Evolutionary conservation across 2,797 vertebrate species (phyloP), one percentile per base, ranked within the genome.

Genomic region (Centropyge bicolor): DNA sequence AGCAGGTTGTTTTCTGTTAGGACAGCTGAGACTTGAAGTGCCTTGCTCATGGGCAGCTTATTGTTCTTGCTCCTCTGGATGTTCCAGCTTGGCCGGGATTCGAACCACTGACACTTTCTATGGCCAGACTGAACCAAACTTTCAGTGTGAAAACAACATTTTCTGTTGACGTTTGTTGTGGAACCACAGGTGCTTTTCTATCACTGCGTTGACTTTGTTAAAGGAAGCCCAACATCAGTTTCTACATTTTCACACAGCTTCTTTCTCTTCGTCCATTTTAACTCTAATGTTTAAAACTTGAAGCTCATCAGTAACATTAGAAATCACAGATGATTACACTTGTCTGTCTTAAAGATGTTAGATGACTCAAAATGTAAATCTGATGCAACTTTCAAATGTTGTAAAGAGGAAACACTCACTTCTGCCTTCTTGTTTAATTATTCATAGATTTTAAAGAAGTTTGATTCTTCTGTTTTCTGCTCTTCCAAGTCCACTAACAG

Each of bases 181-280:
- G 48, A 67, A 22, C 76, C 40, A 70, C n/a, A 2, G n/a, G 60
- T 71, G 49, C 31, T 52, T 6, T 61, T 55, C 0, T 31, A 24
- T 5, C 0, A 27, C n/a, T 4, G 19, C 12, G 48, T 35, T 22
- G 8, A 17, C 4, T 48, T 55, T 9, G 13, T 51, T 31, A 11
- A 38, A 48, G 16, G 27, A 9, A 52, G 35, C 8, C 5, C 17
- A 31, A 41, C 20, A 24, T 51, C 1, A 13, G 3, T 49, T 41
- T n/a, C 0, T 27, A 9, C 12, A 19, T 19, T 57, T 48, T 38
- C 1, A 24, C 1, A 17, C 22, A 41, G 1, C 6, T 1, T 59
- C 16, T 71, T 36, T 41, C 6, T 31, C 4, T 38, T 41, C 12
- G 9, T 64, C 4, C 35, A 35, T 49, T 78, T 57, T 41, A 64